A percentile compares a stretch with the other conserved stretches of the same genome.
phyloP scores from a whole-genome alignment of 2,888 invertebrate species.

The Eumacrocentrus americanus region DNA sequence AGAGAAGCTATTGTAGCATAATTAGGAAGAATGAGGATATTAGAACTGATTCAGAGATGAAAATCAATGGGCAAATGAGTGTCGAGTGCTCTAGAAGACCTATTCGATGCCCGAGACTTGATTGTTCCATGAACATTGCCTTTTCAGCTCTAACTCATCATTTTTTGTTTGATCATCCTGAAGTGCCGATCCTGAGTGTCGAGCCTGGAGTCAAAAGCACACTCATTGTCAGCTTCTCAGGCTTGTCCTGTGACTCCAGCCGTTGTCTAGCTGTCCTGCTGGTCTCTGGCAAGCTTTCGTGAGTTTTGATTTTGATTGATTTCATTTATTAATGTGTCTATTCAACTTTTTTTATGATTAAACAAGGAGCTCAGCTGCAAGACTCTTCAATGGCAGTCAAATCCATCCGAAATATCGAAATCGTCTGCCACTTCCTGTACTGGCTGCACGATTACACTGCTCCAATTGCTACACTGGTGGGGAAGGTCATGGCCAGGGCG shows the following conservation, averaged over 20 bases:
- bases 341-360: neutral
- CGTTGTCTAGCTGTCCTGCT: conserved; percentile 55
- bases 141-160: conserved; percentile 64
- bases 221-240: conserved; percentile 50
- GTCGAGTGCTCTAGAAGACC: conserved; percentile 58
- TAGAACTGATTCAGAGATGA: conserved; percentile 39
- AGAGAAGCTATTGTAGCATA: conserved; percentile 42
- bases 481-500: conserved; percentile 42
- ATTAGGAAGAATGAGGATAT: conserved; percentile 22
- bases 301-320: conserved; percentile 36
- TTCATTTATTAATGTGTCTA: neutral
- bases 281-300: conserved; percentile 57
- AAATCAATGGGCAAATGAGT: conserved; percentile 43
- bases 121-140: conserved; percentile 65
- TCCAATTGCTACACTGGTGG: conserved; percentile 39
- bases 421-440: conserved; percentile 52
- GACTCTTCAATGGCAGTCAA: conserved; percentile 52
- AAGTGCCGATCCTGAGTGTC: conserved; percentile 58
- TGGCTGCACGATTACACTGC: conserved; percentile 51
- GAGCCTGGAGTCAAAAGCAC: conserved; percentile 55
- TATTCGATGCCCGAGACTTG: conserved; percentile 63
- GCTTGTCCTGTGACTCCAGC: conserved; percentile 49
- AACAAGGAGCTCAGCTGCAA: conserved; percentile 49
- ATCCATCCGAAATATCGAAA: conserved; percentile 53
- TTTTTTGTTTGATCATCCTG: conserved; percentile 67